Conservation (phyloP, 2,113 vertebrate genomes). For the Balaeniceps rex region DNA sequence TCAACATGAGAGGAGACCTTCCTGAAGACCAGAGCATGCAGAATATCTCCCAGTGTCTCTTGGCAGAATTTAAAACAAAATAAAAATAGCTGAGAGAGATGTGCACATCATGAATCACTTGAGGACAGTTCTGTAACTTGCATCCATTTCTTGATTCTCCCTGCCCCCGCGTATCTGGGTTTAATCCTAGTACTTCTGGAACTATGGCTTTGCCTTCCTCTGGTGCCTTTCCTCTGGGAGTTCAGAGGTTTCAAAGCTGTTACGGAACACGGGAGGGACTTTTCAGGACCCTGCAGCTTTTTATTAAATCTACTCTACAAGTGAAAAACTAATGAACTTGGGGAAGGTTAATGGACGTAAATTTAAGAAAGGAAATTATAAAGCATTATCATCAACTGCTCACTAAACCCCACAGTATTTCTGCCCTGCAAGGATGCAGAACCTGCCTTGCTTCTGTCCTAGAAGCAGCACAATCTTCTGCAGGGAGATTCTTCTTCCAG, state of each 20-base stretch:
- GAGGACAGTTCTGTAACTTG: not conserved
- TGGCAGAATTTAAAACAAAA: slow-evolving; percentile 35
- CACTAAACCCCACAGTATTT: not conserved
- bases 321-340: not conserved
- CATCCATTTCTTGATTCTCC: not conserved
- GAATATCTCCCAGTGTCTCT: not conserved
- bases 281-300: not conserved
- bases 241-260: not conserved
- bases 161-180: not conserved
- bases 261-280: accelerated
- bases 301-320: not conserved
- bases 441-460: not conserved
- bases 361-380: not conserved
- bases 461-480: not conserved
- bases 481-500: not conserved
- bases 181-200: not conserved
- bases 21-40: not conserved
- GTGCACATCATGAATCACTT: slow-evolving; percentile 58
- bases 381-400: not conserved
- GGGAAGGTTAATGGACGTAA: not conserved
- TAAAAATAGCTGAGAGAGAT: slow-evolving; percentile 26
- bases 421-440: not conserved
- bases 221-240: not conserved
- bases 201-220: not conserved
- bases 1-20: not conserved